Conservation (phyloP, 2,888 invertebrate genomes). For the Drosophila borealis region DNA sequence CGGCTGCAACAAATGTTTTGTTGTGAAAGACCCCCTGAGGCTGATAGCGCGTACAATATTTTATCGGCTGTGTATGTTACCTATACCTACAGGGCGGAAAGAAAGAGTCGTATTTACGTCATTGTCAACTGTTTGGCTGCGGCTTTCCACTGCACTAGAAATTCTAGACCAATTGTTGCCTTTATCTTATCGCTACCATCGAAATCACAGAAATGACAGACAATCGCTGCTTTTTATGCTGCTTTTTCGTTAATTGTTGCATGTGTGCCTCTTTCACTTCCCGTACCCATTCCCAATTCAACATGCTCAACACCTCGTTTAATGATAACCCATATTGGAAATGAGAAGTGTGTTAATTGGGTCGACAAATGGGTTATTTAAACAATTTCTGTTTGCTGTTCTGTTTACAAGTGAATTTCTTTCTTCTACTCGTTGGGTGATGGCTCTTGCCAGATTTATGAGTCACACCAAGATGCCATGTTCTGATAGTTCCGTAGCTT, state of each 20-base stretch:
- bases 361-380: constrained; percentile 65
- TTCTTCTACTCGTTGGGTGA: constrained; percentile 46
- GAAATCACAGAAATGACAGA: constrained; percentile 69
- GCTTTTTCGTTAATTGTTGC: constrained; percentile 56
- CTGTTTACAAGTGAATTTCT: constrained; percentile 66
- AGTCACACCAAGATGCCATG: constrained; percentile 49
- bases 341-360: constrained; percentile 46
- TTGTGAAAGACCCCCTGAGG: constrained; percentile 62
- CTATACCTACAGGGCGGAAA: constrained; percentile 43
- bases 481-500: constrained; percentile 42
- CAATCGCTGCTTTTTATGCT: constrained; percentile 50
- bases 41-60: constrained; percentile 16
- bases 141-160: constrained; percentile 32
- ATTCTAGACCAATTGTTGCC: constrained; percentile 7
- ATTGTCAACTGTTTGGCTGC: constrained; percentile 20
- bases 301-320: constrained; percentile 52
- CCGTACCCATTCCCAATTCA: constrained; percentile 16
- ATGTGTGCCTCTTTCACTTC: constrained; percentile 36
- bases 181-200: constrained; percentile 71
- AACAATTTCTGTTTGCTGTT: constrained; percentile 52
- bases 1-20: constrained; percentile 46
- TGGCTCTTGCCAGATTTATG: constrained; percentile 53
- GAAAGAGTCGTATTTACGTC: constrained; percentile 58
- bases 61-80: constrained; percentile 36
- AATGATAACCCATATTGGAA: constrained; percentile 69